Evolutionary conservation across 2,888 invertebrate species (phyloP).

Genomic region (Macrophya alboannulata): DNA sequence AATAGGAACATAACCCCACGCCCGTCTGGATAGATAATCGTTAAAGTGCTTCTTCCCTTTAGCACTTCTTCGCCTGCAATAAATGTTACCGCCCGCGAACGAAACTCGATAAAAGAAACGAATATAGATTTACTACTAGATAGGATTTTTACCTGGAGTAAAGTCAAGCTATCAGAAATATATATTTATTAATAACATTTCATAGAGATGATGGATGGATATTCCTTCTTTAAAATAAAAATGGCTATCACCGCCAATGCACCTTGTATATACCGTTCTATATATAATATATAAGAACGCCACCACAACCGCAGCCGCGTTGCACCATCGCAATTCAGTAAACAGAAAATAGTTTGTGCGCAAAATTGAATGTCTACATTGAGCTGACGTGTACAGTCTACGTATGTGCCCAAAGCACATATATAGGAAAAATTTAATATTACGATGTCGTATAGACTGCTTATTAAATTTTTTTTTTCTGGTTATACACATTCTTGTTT

Average conservation of each 20-base stretch:
- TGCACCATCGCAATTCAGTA: neutral
- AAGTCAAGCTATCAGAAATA: neutral
- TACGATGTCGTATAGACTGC: neutral
- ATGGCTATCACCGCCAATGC: neutral
- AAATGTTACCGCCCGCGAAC: neutral
- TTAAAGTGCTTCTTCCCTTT: conserved; percentile 30
- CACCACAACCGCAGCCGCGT: neutral
- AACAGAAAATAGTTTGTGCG: neutral
- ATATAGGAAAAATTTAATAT: neutral
- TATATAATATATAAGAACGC: neutral
- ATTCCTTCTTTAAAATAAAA: neutral
- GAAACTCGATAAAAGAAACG: neutral
- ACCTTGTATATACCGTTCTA: neutral
- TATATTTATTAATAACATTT: neutral
- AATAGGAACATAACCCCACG: conserved; percentile 2
- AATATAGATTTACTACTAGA: neutral
- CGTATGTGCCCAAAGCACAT: neutral
- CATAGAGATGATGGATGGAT: neutral
- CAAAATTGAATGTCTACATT: conserved; percentile 3
- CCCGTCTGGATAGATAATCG: conserved; percentile 48
- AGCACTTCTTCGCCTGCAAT: conserved; percentile 1
- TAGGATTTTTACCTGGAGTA: no score
- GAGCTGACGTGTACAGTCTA: neutral
- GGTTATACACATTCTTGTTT: neutral
- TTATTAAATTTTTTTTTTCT: neutral